Evolutionary conservation across 2,888 invertebrate genomes (phyloP).

Genomic region (Exephanes ischioxanthus): DNA sequence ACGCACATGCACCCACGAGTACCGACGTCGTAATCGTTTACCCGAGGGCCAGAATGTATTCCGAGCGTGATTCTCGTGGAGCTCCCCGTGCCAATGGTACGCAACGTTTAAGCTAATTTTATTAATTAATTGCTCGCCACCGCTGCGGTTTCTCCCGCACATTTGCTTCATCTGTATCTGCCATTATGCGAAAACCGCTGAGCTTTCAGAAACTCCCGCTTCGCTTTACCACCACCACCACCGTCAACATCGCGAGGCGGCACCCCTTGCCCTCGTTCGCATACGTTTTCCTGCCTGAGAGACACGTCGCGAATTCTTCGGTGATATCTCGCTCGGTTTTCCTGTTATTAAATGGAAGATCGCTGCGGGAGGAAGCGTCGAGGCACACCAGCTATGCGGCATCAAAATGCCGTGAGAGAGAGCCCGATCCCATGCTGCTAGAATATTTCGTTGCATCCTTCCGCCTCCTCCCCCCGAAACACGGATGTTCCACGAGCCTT

Average conservation of each 20-base stretch:
- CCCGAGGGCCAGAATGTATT: slow-evolving; percentile 26
- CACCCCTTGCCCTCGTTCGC: background rate
- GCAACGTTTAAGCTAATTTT: slow-evolving; percentile 67
- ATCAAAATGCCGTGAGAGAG: slow-evolving; percentile 7
- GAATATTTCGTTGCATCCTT: slow-evolving; percentile 49
- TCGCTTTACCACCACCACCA: too few relatives aligned
- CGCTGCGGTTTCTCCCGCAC: slow-evolving; percentile 15
- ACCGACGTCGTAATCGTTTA: slow-evolving; percentile 42
- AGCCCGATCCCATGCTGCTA: background rate
- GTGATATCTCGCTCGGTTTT: background rate
- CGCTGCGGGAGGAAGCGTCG: background rate
- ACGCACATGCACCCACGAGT: background rate
- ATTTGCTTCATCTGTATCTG: slow-evolving; percentile 14
- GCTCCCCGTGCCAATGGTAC: slow-evolving; percentile 56
- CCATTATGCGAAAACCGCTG: slow-evolving; percentile 5
- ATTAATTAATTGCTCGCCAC: slow-evolving; percentile 68
- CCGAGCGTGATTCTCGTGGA: slow-evolving; percentile 36
- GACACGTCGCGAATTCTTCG: slow-evolving; percentile 22
- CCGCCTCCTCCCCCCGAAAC: slow-evolving; percentile 8
- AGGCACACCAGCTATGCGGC: slow-evolving; percentile 6
- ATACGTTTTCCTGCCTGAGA: background rate
- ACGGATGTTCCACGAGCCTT: slow-evolving; percentile 45
- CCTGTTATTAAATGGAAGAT: slow-evolving; percentile 3
- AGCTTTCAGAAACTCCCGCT: background rate
- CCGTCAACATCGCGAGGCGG: background rate